Percentiles rank a stretch among this genome's conserved stretches.
Conservation (phyloP, 23 tunicate species). For the Botrylloides violaceus region DNA sequence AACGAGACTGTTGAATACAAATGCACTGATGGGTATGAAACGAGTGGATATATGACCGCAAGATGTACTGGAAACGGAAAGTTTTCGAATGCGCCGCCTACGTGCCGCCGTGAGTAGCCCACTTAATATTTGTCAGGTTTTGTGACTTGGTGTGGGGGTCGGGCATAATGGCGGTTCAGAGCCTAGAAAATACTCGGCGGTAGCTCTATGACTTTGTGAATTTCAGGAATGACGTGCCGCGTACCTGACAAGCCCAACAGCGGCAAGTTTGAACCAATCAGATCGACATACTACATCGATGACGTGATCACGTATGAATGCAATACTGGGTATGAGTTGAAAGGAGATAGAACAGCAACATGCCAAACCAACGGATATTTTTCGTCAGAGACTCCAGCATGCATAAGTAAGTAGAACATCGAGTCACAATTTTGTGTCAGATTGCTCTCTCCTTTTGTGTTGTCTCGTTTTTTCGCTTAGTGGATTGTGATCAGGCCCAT, state of each 20-base stretch:
- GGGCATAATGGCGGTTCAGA: no score
- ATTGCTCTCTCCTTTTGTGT: no score
- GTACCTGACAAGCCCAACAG: background rate
- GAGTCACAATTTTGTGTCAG: background rate
- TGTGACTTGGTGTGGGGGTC: no score
- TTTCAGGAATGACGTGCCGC: constrained; percentile 1
- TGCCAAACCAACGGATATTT: constrained; percentile 4
- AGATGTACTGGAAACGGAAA: constrained; percentile 9
- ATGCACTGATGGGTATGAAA: constrained; percentile 3
- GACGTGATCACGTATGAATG: constrained; percentile 28
- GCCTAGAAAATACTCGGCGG: no score
- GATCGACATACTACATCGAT: background rate
- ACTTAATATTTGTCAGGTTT: no score
- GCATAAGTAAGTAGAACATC: background rate
- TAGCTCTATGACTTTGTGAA: no score
- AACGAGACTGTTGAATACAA: constrained; percentile 4
- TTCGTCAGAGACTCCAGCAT: background rate
- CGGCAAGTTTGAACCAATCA: constrained; percentile 11
- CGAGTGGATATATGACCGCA: constrained; percentile 6
- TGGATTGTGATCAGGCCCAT: no score
- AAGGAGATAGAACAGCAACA: background rate
- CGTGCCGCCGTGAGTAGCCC: constrained; percentile 1
- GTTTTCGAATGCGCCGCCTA: background rate
- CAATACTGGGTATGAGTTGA: constrained; percentile 12
- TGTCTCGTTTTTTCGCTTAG: no score